Percentiles rank a stretch among this genome's conserved stretches.
Conservation (phyloP, 2,113 vertebrate genomes). For the Lophotis ruficrista region DNA sequence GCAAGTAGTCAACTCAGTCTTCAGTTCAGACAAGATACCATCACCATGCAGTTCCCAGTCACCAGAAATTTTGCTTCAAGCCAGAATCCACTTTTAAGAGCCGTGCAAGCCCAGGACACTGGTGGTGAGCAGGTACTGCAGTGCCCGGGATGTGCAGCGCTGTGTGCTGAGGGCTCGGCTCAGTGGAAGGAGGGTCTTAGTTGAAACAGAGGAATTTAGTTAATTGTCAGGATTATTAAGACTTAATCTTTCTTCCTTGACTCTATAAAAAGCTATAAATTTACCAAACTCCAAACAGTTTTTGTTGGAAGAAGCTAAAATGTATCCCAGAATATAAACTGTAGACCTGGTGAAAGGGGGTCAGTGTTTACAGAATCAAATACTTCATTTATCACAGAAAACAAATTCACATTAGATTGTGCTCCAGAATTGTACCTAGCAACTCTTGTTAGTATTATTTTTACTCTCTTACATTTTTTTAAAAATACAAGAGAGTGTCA, state of each 20-base stretch:
- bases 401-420: neutral
- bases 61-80: neutral
- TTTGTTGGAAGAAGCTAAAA: neutral
- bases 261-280: neutral
- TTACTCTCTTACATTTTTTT: neutral
- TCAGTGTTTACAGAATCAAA: neutral
- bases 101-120: neutral
- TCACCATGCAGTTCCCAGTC: neutral
- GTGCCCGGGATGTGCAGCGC: neutral
- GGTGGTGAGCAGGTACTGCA: neutral
- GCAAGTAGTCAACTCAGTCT: neutral
- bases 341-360: neutral
- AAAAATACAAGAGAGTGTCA: neutral
- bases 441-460: neutral
- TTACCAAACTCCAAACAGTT: neutral
- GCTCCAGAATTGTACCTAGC: neutral
- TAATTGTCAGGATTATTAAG: neutral
- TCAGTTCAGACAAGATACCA: neutral
- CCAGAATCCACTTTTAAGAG: neutral
- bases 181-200: neutral
- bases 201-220: neutral
- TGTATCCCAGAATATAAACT: neutral
- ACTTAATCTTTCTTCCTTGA: neutral
- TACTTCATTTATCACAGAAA: neutral
- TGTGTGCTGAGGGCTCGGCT: neutral